Evolutionary conservation across 1,140 invertebrate genomes (phyloP), one percentile per base, ranked within the genome.

Genomic region (Melanaphis sacchari): DNA sequence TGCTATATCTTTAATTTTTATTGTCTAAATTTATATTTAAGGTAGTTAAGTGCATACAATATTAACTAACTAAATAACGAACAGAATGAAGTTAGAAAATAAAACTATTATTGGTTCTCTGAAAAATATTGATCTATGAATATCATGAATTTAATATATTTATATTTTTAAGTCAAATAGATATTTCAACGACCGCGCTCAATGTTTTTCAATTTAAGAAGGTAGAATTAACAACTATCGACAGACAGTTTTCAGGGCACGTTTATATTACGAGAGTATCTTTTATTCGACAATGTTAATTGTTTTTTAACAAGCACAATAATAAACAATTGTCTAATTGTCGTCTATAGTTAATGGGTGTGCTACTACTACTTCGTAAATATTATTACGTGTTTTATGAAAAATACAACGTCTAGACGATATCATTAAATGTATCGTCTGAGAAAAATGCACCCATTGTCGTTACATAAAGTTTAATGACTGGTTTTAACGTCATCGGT

Each of bases 261-360:
- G 15, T 76, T n/a, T 76, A 24, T 22, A 52, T 31, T 31, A 21
- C 3, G 59, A 76, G 59, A 76, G 59, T 76, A 76, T 76, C 31
- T 76, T 66, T 15, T 36, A n/a, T 15, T 76, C 31, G 59, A n/a
- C 59, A 18, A 76, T 76, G 59, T n/a, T 76, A 76, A 76, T 76
- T 36, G 59, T 76, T 76, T 76, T 76, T 76, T 76, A 76, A 76
- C 59, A 76, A 76, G 31, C 59, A 76, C 59, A 76, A n/a, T 76
- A 76, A n/a, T 76, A 76, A 76, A n/a, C 59, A 76, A n/a, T 76
- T 76, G 59, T 76, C 59, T 76, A 76, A 76, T 76, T 76, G 59
- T 36, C 59, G 59, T 76, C 31, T 36, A 76, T 18, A 76, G 59
- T 76, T 76, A 76, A 76, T 76, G 59, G 59, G 59, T 36, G 54